These are phyloP conservation scores for Beris chalybata DNA, from an alignment of 2,888 invertebrate species.

Conservation along the genomic window DNA sequence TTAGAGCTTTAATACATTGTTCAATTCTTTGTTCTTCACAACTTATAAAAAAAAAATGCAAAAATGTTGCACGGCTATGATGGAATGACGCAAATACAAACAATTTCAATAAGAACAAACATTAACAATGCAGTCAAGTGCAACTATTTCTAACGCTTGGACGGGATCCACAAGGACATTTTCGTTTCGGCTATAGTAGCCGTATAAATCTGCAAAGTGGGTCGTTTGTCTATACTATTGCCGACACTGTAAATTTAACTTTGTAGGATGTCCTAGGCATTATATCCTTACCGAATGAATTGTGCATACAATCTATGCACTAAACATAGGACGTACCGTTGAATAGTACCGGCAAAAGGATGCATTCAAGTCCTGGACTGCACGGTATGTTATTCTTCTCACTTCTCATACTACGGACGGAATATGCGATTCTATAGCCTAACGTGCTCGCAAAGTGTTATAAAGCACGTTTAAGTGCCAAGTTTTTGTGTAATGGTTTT, in stretches of 20 bases:
- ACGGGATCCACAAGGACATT: conserved; percentile 8
- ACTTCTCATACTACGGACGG: background rate
- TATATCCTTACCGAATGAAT: conserved; percentile 32
- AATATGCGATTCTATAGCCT: background rate
- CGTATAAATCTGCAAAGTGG: conserved; percentile 30
- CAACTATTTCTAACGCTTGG: background rate
- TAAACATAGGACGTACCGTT: no score
- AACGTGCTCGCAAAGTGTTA: conserved; percentile 31
- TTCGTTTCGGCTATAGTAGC: conserved; percentile 25
- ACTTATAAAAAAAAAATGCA: no score
- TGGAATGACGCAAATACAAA: no score
- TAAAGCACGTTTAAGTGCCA: conserved; percentile 33
- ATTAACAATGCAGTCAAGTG: background rate
- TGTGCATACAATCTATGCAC: conserved; percentile 1
- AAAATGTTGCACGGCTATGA: no score
- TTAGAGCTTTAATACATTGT: no score
- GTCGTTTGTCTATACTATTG: conserved; percentile 32
- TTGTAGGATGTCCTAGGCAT: conserved; percentile 31
- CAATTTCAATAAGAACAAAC: background rate
- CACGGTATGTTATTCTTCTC: conserved; percentile 14
- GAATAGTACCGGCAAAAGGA: no score
- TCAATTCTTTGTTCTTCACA: no score
- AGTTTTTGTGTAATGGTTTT: conserved; percentile 33
- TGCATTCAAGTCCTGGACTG: no score
- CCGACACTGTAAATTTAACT: conserved; percentile 32